Evolutionary conservation across 2,113 vertebrate species (phyloP).

Genomic region (Semnornis frantzii): DNA sequence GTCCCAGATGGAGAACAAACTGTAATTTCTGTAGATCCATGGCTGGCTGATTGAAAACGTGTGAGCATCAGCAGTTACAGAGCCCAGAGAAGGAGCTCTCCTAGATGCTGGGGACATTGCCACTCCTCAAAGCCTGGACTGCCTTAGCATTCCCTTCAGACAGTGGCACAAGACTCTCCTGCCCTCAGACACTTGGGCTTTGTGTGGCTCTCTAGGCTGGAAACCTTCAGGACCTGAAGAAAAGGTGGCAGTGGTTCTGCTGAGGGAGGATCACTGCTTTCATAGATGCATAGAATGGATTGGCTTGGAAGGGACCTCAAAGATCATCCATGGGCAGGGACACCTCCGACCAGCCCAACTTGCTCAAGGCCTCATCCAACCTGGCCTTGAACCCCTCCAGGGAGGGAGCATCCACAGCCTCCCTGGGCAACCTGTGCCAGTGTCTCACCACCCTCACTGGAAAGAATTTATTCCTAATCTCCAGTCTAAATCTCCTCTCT

Average conservation of each 20-base stretch:
- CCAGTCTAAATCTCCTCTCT: too few species aligned
- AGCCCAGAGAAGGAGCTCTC: not conserved
- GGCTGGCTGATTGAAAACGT: conserved; percentile 32
- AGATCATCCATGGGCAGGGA: too few species aligned
- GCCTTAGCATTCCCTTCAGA: not conserved
- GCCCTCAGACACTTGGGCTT: not conserved
- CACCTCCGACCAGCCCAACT: too few species aligned
- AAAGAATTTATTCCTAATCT: too few species aligned
- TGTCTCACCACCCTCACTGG: too few species aligned
- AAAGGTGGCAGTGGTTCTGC: conserved; percentile 19
- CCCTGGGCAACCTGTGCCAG: too few species aligned
- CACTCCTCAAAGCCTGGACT: not conserved
- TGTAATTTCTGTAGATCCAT: not conserved
- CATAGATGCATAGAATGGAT: not conserved
- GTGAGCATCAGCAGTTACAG: not conserved
- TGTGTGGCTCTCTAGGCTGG: not conserved
- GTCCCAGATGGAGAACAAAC: conserved; percentile 17
- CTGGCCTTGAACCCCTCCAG: too few species aligned
- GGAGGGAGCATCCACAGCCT: too few species aligned
- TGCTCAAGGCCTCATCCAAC: too few species aligned
- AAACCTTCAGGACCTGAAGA: not conserved
- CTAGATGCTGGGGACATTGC: not conserved
- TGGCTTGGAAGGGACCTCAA: too few species aligned
- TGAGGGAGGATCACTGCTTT: not conserved
- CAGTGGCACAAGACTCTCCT: not conserved